Base-by-base conservation (phyloP, 1,140 invertebrate genomes). In the Delia radicum region DNA sequence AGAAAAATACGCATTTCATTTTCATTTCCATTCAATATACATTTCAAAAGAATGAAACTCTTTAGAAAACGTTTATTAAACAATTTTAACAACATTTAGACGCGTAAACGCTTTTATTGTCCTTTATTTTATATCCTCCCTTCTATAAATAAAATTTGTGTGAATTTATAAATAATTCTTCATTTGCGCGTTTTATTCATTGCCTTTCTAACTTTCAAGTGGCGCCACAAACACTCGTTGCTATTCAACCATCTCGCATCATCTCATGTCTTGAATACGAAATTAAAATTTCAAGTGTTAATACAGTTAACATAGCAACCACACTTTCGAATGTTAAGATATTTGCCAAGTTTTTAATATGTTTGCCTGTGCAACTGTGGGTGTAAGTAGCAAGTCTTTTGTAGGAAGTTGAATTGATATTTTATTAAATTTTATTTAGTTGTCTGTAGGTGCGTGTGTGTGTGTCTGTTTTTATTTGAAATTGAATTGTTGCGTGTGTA, bases 211-310 rank as follows among this genome's bases (percentile, higher is more conserved):
- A 37, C 29, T 69, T 69, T 69, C 65, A 69, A 69, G 65, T 69
- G 65, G 65, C 65, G 65, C 65, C 65, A 69, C 29, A 69, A 69
- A 69, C 65, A 69, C 31, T 69, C 65, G n/a, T 24, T 33, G n/a
- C n/a, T 15, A 69, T 69, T 29, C 18, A n/a, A 2, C 13, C 37
- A 18, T 15, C 15, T 31, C 31, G 63, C 63, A 24, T 69, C 29
- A 33, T 15, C 29, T 37, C 65, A 69, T 69, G 65, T 69, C 65
- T 33, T 69, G 65, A 33, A 69, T 69, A 69, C 65, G 65, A 69
- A 69, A 69, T 69, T 69, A 69, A 69, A 69, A 69, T 69, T 69
- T 69, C 65, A 69, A 69, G 65, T 69, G 65, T 69, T 69, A 69
- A 69, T 69, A 33, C n/a, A 69, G 65, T 69, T 69, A 69, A 33